Evolutionary conservation across 1,140 invertebrate species (phyloP), one percentile per base, ranked within the genome.

Genomic region (Trypoxylus dichotomus): DNA sequence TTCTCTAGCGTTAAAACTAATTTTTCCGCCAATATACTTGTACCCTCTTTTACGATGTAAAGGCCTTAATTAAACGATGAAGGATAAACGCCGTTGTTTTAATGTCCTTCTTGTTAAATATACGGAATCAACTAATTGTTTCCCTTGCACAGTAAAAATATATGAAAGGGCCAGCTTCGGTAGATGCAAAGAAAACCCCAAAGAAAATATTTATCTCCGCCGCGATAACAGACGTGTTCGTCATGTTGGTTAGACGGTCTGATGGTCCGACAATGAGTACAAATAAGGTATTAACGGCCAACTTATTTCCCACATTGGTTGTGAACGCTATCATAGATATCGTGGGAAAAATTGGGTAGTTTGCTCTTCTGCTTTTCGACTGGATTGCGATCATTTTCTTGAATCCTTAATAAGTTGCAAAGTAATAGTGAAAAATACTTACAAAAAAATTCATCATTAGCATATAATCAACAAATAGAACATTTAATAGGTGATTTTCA

Each of bases 161-260:
- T 68, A 29, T 68, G 27, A 27, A 24, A 24, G 60, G 60, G 24
- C 11, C 24, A 68, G 0, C 19, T 21, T 25, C 27, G 21, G 13
- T 29, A 27, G 60, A 29, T 8, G 60, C 25, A 68, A 29, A 68
- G 60, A 25, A 68, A 68, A 29, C 24, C 2, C 24, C 1, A 68
- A 24, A 68, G 60, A 68, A 68, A 68, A 68, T 68, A 68, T 68
- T 68, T 68, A 68, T 8, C 60, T 29, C 60, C 27, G 60, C 24
- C 47, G 15, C 15, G 19, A 6, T 54, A 54, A 54, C 11, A 3
- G 43, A n/a, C 43, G 43, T 47, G n/a, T 47, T n/a, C 10, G 0
- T n/a, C 43, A 47, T 47, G 43, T 47, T 47, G n/a, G 43, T 3
- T 47, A 13, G 13, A 47, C 13, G 3, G 43, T 19, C 11, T 47